These are phyloP conservation scores for Picus viridis DNA, from an alignment of 2,797 vertebrate genomes.

Conservation along the genomic window DNA sequence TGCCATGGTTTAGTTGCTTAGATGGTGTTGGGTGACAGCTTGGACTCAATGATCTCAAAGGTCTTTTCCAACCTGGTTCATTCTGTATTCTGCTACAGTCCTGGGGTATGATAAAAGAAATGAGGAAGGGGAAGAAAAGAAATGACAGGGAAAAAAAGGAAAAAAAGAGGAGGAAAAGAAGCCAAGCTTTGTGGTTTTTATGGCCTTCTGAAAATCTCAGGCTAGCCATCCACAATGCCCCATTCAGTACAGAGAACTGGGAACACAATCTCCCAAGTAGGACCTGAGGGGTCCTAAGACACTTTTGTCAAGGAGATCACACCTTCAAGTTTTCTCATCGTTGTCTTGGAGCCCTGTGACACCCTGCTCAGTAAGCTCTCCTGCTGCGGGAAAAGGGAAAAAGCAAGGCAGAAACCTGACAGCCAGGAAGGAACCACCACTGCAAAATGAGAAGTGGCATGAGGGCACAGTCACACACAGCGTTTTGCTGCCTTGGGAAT, in stretches of 20 bases:
- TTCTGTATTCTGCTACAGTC: not conserved
- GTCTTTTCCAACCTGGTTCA: too few species aligned
- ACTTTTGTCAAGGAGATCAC: not conserved
- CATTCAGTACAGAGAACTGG: not conserved
- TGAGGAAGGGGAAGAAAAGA: not conserved
- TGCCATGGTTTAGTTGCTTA: too few species aligned
- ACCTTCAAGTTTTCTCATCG: not conserved
- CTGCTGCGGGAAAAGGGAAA: not conserved
- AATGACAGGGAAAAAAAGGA: not conserved
- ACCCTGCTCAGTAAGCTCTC: not conserved
- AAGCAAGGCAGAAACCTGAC: not conserved
- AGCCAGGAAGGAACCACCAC: not conserved
- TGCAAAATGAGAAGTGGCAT: conserved; percentile 44
- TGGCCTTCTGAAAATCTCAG: not conserved
- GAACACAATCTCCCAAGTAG: not conserved
- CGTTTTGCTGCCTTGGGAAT: conserved; percentile 11
- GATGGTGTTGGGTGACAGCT: too few species aligned
- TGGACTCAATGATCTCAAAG: too few species aligned
- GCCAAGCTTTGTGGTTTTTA: not conserved
- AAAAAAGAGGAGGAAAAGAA: not conserved
- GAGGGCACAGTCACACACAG: not conserved
- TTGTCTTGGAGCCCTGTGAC: not conserved
- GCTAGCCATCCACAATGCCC: not conserved
- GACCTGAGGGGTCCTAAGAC: not conserved
- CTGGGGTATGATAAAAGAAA: not conserved